These are phyloP conservation scores for Xiphias gladius DNA, from an alignment of 2,113 vertebrate genomes.

Conservation along the genomic window DNA sequence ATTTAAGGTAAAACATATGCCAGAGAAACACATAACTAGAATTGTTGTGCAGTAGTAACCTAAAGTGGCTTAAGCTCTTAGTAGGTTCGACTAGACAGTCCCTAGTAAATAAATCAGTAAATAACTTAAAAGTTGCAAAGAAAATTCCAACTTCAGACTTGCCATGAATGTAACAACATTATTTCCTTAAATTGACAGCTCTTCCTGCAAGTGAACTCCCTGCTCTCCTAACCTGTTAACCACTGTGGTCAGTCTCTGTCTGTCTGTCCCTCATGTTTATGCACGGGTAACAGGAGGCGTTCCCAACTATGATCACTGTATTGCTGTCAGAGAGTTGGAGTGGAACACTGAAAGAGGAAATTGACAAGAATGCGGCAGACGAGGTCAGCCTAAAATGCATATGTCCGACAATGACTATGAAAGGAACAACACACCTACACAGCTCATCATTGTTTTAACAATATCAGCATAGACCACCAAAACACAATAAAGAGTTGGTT, in stretches of 20 bases:
- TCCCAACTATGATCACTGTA: constrained; percentile 52
- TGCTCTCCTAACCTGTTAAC: not conserved
- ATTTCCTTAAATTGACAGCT: constrained; percentile 23
- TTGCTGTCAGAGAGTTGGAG: constrained; percentile 69
- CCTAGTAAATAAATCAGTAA: constrained; percentile 23
- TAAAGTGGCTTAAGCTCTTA: constrained; percentile 6
- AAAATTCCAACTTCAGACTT: constrained; percentile 34
- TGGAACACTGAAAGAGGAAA: constrained; percentile 40
- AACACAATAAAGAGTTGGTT: constrained; percentile 68
- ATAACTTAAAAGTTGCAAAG: constrained; percentile 33
- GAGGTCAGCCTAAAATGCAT: constrained; percentile 33
- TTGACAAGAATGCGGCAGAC: not conserved
- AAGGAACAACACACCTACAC: constrained; percentile 61
- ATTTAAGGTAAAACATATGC: constrained; percentile 21
- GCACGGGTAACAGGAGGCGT: constrained; percentile 14
- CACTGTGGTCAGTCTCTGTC: constrained; percentile 30
- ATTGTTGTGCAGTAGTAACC: constrained; percentile 12
- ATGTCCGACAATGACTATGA: constrained; percentile 46
- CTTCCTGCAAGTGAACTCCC: not conserved
- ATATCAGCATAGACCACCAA: constrained; percentile 50
- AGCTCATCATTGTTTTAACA: constrained; percentile 61
- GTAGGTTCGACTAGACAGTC: constrained; percentile 14
- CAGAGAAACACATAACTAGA: not conserved
- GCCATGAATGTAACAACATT: constrained; percentile 70
- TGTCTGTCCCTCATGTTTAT: constrained; percentile 44